Evolutionary conservation across 1,140 invertebrate genomes (phyloP).

Genomic region (Hypothenemus hampei): DNA sequence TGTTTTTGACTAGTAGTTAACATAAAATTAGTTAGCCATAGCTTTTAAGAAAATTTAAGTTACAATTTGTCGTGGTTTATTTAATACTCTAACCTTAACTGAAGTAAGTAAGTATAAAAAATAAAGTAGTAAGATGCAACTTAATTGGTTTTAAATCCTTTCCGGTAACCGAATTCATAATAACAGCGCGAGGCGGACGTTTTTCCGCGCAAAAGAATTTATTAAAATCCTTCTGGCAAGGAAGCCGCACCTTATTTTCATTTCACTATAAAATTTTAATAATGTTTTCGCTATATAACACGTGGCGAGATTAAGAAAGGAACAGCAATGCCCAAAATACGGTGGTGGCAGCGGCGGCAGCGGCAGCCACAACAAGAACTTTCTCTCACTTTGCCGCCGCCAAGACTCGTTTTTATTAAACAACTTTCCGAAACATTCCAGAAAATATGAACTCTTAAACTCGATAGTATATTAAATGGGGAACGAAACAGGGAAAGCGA

Average conservation of each 20-base stretch:
- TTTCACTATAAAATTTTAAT: slow-evolving; percentile 27
- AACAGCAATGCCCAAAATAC: too few relatives aligned
- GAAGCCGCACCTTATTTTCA: slow-evolving; percentile 24
- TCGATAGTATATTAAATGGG: slow-evolving; percentile 6
- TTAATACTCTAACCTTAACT: too few relatives aligned
- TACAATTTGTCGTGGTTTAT: too few relatives aligned
- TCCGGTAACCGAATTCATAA: background rate
- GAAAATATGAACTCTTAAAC: background rate
- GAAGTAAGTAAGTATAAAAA: too few relatives aligned
- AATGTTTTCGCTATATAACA: slow-evolving; percentile 26
- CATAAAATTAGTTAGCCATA: too few relatives aligned
- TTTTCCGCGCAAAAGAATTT: slow-evolving; percentile 7
- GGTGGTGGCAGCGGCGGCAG: too few relatives aligned
- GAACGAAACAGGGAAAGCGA: too few relatives aligned
- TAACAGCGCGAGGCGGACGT: background rate
- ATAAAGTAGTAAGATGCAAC: too few relatives aligned
- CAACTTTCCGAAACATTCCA: slow-evolving; percentile 18
- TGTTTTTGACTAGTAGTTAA: too few relatives aligned
- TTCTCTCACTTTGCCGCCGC: slow-evolving; percentile 5
- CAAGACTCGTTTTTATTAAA: slow-evolving; percentile 23
- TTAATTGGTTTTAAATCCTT: too few relatives aligned
- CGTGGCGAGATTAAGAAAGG: slow-evolving; percentile 12
- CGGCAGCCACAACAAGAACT: too few relatives aligned
- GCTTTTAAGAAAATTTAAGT: too few relatives aligned
- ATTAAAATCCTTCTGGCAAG: slow-evolving; percentile 19